Base-by-base conservation (phyloP, 2,113 vertebrate species). In the Notarius lentiginosus region DNA sequence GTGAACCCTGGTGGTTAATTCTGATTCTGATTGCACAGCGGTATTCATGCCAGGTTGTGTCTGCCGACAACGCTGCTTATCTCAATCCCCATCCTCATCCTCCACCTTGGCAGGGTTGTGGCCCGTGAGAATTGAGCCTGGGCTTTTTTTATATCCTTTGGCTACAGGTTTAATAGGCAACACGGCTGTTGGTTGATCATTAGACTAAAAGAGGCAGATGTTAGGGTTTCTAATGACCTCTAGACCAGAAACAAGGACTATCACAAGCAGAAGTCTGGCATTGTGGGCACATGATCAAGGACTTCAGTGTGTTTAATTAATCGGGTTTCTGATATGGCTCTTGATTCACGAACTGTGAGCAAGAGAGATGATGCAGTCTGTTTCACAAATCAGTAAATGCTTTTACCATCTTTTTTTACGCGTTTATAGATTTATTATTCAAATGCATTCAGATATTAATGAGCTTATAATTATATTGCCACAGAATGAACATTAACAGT, bases 131-230 rank as follows among this genome's bases (percentile, higher is more conserved):
- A 76, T 41, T 80, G 63, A 65, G 20, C 12, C 73, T 63, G 14
- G 73, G 27, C 1, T 3, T 61, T 86, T 72, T 86, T 82, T 56
- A 60, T 58, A 34, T 58, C 8, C 15, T 17, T 86, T 73, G 84
- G 85, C 22, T 51, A 84, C 75, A 88, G 72, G 87, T 84, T 85
- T 83, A 80, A 79, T 53, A n/a, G 34, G 75, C 82, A 66, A 61
- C 90, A 82, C 88, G 89, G 89, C 92, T 91, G 92, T 81, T 86
- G 63, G 77, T 84, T 80, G 88, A 88, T 92, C 90, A 87, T 92
- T 91, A 93, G 90, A 85, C 79, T 86, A 82, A 83, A 90, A 85
- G 24, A 86, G 90, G 80, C 82, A 85, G 77, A 79, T 76, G 84
- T 87, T 88, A 72, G 82, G 34, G 85, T 83, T 76, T 87, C 84